Percentiles rank a stretch among this genome's conserved stretches.
phyloP scores from a whole-genome alignment of 2,797 vertebrate genomes.

The Aphelocoma californica region DNA sequence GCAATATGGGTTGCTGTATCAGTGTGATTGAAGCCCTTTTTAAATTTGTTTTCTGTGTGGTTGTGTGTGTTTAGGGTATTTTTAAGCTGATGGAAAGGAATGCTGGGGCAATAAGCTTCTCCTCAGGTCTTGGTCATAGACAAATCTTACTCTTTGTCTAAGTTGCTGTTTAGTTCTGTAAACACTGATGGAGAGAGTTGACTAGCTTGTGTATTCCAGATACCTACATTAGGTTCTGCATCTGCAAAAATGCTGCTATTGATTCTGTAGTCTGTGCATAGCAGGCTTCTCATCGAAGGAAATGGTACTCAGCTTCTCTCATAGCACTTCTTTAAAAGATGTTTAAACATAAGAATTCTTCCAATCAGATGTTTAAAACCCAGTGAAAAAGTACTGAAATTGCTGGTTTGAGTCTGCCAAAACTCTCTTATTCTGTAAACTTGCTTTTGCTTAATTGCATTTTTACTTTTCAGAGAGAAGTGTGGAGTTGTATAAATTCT shows the following conservation, averaged over 20 bases:
- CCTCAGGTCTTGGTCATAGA: not conserved
- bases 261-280: not conserved
- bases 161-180: not conserved
- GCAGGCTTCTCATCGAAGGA: not conserved
- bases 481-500: slow-evolving; percentile 89
- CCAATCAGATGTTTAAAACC: not conserved
- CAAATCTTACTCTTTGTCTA: not conserved
- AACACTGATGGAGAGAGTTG: not conserved
- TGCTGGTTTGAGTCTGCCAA: not conserved
- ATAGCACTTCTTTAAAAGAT: not conserved
- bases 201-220: not conserved
- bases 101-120: not conserved
- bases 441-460: slow-evolving; percentile 32
- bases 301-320: not conserved
- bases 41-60: not conserved
- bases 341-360: not conserved
- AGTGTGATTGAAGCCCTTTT: not conserved
- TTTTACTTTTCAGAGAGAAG: slow-evolving; percentile 80
- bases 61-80: not conserved
- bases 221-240: not conserved
- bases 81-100: not conserved
- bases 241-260: not conserved
- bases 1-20: not conserved
- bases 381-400: not conserved
- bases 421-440: not conserved